phyloP scores from a whole-genome alignment of 2,797 vertebrate genomes.

The Smutsia gigantea region DNA sequence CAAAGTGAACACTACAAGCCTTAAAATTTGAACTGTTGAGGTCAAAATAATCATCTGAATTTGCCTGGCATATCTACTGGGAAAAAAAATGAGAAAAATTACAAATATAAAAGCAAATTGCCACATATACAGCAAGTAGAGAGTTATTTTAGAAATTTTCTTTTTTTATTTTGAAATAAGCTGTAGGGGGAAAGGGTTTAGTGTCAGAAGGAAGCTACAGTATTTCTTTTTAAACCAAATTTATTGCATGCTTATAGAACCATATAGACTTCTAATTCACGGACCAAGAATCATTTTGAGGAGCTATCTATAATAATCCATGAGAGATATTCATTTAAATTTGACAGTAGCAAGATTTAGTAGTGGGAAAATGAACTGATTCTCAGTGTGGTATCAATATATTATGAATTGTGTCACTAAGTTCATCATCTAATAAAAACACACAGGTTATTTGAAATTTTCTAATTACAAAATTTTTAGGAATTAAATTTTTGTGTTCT shows the following conservation, averaged over 20 bases:
- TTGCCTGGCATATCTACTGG: background rate
- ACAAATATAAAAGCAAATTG: background rate
- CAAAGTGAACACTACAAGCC: background rate
- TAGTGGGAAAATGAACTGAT: background rate
- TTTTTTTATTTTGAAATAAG: background rate
- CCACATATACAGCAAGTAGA: background rate
- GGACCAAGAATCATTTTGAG: background rate
- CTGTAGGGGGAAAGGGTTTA: background rate
- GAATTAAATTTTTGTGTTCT: background rate
- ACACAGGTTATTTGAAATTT: background rate
- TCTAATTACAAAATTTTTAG: background rate
- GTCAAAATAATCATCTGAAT: background rate
- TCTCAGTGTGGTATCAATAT: background rate
- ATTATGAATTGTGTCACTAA: background rate
- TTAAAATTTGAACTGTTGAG: background rate
- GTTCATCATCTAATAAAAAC: background rate
- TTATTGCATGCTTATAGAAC: background rate
- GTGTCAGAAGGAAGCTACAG: background rate
- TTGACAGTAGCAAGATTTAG: background rate
- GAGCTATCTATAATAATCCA: background rate
- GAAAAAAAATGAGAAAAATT: background rate
- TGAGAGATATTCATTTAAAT: background rate
- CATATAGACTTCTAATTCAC: background rate
- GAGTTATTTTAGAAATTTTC: background rate
- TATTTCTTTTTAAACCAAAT: background rate